These are phyloP conservation scores for Porites evermanni DNA, from an alignment of 92 coral and sea anemone species.

Conservation along the genomic window DNA sequence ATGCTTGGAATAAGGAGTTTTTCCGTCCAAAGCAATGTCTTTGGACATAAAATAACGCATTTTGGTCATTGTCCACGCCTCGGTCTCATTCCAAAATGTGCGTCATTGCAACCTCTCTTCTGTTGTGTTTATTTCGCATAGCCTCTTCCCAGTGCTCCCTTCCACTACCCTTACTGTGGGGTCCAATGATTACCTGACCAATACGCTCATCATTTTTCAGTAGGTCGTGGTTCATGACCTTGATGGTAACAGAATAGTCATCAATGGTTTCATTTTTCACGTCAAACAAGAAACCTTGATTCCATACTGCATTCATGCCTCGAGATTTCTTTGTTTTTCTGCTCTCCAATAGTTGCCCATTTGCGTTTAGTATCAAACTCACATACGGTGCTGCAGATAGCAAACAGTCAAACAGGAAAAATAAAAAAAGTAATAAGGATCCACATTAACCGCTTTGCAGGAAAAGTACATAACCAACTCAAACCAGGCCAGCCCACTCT, in stretches of 20 bases:
- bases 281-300: slow-evolving; percentile 90
- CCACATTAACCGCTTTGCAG: not conserved
- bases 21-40: not conserved
- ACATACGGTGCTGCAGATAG: slow-evolving; percentile 31
- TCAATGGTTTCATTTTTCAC: slow-evolving; percentile 71
- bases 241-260: slow-evolving; percentile 71
- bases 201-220: slow-evolving; percentile 79
- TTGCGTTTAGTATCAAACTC: slow-evolving; percentile 38
- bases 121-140: slow-evolving; percentile 64
- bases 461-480: too few species aligned
- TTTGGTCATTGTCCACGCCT: not conserved
- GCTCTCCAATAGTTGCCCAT: slow-evolving; percentile 72
- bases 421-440: not conserved
- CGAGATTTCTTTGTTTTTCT: slow-evolving; percentile 82
- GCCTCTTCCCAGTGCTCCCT: slow-evolving; percentile 94
- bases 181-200: slow-evolving; percentile 82
- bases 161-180: slow-evolving; percentile 73
- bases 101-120: slow-evolving; percentile 80
- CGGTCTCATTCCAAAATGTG: slow-evolving; percentile 49
- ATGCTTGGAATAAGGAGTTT: too few species aligned
- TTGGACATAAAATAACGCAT: too few species aligned
- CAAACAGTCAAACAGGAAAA: not conserved
- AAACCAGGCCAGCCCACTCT: too few species aligned
- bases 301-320: slow-evolving; percentile 84
- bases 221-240: slow-evolving; percentile 86